These are phyloP conservation scores for Phymatocera aterrima DNA, from an alignment of 2,888 invertebrate species.

Conservation along the genomic window DNA sequence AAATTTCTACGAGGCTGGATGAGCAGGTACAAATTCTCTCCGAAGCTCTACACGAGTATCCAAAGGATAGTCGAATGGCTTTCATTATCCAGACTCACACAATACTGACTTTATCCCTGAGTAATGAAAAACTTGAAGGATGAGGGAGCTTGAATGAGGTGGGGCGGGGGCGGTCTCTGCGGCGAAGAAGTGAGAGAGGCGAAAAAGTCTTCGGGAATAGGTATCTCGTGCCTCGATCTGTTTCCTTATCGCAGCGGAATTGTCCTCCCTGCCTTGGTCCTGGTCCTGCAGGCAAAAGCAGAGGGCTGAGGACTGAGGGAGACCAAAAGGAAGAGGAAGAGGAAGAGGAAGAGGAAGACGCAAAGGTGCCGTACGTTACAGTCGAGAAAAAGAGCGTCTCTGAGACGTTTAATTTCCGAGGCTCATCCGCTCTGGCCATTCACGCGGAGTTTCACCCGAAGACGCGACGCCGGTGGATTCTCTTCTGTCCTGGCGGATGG, in stretches of 20 bases:
- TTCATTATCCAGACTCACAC: not conserved
- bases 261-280: conserved; percentile 66
- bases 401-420: conserved; percentile 75
- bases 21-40: too few species aligned
- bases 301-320: too few species aligned
- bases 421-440: conserved; percentile 73
- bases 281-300: conserved; percentile 23
- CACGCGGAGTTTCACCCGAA: conserved; percentile 64
- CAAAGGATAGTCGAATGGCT: not conserved
- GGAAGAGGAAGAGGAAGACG: too few species aligned
- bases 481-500: conserved; percentile 8
- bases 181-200: not conserved
- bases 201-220: not conserved
- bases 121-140: not conserved
- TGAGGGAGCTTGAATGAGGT: not conserved
- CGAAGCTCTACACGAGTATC: not conserved
- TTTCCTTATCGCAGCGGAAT: conserved; percentile 72
- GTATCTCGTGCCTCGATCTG: conserved; percentile 69
- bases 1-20: too few species aligned
- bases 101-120: not conserved
- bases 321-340: too few species aligned
- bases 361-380: conserved; percentile 68
- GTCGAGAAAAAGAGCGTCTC: conserved; percentile 67
- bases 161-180: not conserved
- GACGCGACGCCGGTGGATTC: conserved; percentile 47